Conservation (phyloP, 2,113 vertebrate genomes). For the Platysternon megacephalum region DNA sequence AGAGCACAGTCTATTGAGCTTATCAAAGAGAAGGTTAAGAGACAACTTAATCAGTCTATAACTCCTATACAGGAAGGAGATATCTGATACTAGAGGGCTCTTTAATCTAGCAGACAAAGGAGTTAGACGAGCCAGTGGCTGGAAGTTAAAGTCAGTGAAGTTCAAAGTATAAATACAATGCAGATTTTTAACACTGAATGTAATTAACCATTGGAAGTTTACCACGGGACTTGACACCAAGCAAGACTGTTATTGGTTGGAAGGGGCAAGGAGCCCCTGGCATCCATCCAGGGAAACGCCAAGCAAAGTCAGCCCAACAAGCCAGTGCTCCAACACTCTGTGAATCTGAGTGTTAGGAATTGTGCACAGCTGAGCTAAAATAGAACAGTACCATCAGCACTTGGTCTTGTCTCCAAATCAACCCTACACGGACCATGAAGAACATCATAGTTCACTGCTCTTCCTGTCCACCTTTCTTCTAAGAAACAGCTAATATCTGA, state of each 20-base stretch:
- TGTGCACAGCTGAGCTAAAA: not conserved
- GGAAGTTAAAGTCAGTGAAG: not conserved
- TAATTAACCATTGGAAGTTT: not conserved
- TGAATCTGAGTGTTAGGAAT: not conserved
- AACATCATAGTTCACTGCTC: not conserved
- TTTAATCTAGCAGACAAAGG: conserved; percentile 29
- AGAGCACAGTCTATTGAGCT: conserved; percentile 19
- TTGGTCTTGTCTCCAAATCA: not conserved
- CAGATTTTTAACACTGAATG: not conserved
- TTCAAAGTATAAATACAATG: conserved; percentile 10
- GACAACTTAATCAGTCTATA: conserved; percentile 25
- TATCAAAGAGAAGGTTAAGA: conserved; percentile 28
- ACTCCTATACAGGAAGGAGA: not conserved
- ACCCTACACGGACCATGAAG: rapidly evolving
- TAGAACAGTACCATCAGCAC: not conserved
- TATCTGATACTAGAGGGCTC: conserved; percentile 3
- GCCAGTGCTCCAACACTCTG: not conserved
- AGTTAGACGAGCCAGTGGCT: not conserved
- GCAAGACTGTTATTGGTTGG: not conserved
- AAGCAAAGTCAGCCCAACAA: not conserved
- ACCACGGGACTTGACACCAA: not conserved
- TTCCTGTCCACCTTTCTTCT: not conserved
- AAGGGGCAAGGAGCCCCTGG: not conserved
- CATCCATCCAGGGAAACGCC: rapidly evolving
- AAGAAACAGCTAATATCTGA: not conserved